Percentiles rank a stretch among this genome's conserved stretches.
These are phyloP conservation scores for Galemys pyrenaicus DNA, from an alignment of 2,113 vertebrate species.

Conservation along the genomic window DNA sequence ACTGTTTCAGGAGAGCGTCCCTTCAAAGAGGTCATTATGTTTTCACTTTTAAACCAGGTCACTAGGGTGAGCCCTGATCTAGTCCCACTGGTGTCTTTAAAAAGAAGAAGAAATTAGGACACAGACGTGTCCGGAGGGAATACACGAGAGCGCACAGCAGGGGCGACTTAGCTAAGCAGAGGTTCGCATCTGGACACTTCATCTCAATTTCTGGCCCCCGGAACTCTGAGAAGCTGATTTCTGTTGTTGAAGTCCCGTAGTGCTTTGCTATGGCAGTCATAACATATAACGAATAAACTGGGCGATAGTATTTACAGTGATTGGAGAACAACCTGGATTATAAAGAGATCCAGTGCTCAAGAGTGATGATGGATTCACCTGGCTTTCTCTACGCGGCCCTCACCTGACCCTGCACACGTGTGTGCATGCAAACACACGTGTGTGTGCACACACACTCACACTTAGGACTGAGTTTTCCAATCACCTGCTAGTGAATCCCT, in stretches of 20 bases:
- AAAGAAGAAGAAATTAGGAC: background rate
- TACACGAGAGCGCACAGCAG: rapidly evolving
- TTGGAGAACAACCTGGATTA: background rate
- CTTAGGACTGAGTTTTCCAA: too few relatives aligned
- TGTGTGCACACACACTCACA: rapidly evolving
- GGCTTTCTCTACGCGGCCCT: rapidly evolving
- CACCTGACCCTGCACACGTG: rapidly evolving
- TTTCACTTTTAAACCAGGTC: background rate
- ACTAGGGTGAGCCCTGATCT: background rate
- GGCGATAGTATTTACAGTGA: background rate
- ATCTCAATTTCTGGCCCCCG: background rate
- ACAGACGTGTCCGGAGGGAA: background rate
- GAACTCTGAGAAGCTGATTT: background rate
- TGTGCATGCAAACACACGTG: too few relatives aligned
- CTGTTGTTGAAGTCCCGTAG: background rate
- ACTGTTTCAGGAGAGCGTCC: background rate
- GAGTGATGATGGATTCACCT: background rate
- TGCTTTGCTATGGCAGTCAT: background rate
- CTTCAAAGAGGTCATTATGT: background rate
- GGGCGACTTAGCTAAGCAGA: background rate
- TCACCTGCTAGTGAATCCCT: background rate
- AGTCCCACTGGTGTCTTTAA: background rate
- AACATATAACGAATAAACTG: rapidly evolving
- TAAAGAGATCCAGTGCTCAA: background rate
- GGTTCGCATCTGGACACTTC: background rate